phyloP scores from a whole-genome alignment of 2,888 invertebrate species.

The Melinaea menophilus region DNA sequence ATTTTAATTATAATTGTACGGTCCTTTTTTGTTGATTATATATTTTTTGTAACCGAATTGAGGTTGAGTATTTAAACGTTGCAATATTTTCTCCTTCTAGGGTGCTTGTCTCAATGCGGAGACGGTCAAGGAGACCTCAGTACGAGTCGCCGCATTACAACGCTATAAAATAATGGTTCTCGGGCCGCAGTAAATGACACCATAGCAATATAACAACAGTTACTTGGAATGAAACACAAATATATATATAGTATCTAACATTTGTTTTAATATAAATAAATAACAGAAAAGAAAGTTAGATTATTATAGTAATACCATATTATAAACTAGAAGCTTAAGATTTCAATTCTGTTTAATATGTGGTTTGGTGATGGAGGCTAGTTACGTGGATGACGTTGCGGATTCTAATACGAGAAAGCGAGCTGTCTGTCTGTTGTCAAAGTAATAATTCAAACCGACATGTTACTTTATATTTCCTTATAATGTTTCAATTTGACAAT shows the following conservation, averaged over 20 bases:
- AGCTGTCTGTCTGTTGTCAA: not conserved
- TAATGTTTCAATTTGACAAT: too few species aligned
- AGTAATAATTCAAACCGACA: not conserved
- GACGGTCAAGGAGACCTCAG: slow-evolving; percentile 1
- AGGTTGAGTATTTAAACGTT: not conserved
- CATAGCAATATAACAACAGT: not conserved
- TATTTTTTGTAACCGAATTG: not conserved
- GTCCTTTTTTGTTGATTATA: too few species aligned
- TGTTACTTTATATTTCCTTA: not conserved
- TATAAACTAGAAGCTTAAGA: slow-evolving; percentile 3
- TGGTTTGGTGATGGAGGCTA: not conserved
- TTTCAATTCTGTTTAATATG: slow-evolving; percentile 2
- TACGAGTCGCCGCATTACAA: not conserved
- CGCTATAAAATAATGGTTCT: not conserved
- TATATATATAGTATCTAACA: not conserved
- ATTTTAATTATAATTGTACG: too few species aligned
- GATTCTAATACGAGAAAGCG: not conserved
- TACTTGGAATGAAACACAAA: not conserved
- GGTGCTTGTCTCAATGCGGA: slow-evolving; percentile 1
- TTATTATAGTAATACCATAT: slow-evolving; percentile 2
- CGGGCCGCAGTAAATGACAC: not conserved
- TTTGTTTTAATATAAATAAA: not conserved
- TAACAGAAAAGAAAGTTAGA: slow-evolving; percentile 5
- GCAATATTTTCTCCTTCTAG: slow-evolving; percentile 5
- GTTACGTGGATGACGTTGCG: not conserved